Conservation (phyloP, 2,888 invertebrate genomes). For the Nebria brevicollis region DNA sequence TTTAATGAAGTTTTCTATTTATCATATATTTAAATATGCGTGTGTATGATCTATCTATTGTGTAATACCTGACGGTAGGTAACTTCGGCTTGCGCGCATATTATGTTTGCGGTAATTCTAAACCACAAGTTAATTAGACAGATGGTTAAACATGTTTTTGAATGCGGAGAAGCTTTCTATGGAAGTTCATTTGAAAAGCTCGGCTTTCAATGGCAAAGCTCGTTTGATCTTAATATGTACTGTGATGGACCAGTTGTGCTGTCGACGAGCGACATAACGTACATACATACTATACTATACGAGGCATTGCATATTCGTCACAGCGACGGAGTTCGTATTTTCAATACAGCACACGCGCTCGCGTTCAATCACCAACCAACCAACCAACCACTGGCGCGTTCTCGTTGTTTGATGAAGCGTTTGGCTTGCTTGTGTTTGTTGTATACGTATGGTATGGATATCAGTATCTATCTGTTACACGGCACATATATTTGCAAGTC, state of each 20-base stretch:
- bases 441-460: neutral
- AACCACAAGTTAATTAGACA: constrained; percentile 57
- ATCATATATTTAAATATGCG: neutral
- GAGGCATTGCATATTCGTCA: neutral
- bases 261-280: constrained; percentile 24
- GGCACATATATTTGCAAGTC: neutral
- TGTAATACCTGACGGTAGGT: neutral
- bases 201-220: constrained; percentile 57
- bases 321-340: constrained; percentile 4
- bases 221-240: constrained; percentile 63
- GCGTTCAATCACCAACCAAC: neutral
- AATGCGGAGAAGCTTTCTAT: constrained; percentile 58
- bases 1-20: neutral
- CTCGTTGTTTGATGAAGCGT: constrained; percentile 14
- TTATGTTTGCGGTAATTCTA: constrained; percentile 58
- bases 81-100: constrained; percentile 25
- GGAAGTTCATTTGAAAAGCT: constrained; percentile 57
- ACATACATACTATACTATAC: neutral
- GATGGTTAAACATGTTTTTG: constrained; percentile 58
- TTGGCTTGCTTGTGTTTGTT: neutral
- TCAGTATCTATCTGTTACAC: neutral
- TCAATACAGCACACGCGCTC: constrained; percentile 16
- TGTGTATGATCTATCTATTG: constrained; percentile 12
- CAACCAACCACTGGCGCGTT: neutral
- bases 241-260: constrained; percentile 54